Percentiles rank a stretch among this genome's conserved stretches.
These are phyloP conservation scores for Meloidogyne exigua DNA, from an alignment of 1,140 invertebrate species.

Conservation along the genomic window DNA sequence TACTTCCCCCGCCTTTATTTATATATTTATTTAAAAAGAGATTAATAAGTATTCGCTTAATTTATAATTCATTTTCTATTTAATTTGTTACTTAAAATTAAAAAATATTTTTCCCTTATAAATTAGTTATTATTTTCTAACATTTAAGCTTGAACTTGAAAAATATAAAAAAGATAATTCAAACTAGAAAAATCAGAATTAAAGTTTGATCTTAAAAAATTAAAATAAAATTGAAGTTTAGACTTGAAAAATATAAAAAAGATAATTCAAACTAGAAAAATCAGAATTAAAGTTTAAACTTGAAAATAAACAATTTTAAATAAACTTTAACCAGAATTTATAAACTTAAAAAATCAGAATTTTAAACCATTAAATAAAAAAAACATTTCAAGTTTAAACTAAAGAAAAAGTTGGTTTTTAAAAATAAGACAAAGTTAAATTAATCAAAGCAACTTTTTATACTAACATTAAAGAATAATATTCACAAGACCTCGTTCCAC, in stretches of 20 bases:
- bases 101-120: too few species aligned
- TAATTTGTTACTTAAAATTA: too few species aligned
- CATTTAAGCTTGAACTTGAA: too few species aligned
- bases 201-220: too few species aligned
- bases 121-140: too few species aligned
- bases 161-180: too few species aligned
- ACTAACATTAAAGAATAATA: neutral
- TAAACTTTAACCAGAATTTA: too few species aligned
- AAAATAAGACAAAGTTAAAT: neutral
- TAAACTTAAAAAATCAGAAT: neutral
- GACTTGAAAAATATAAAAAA: too few species aligned
- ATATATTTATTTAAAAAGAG: neutral
- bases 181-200: neutral
- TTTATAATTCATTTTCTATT: neutral
- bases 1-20: neutral
- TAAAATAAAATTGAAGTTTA: too few species aligned
- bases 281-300: neutral
- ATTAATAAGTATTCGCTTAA: neutral
- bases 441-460: neutral
- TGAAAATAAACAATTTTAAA: too few species aligned
- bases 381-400: too few species aligned
- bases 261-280: neutral
- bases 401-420: neutral
- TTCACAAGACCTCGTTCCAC: neutral
- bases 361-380: too few species aligned